Base-by-base conservation (phyloP, 2,113 vertebrate genomes). In the Columba janthina region DNA sequence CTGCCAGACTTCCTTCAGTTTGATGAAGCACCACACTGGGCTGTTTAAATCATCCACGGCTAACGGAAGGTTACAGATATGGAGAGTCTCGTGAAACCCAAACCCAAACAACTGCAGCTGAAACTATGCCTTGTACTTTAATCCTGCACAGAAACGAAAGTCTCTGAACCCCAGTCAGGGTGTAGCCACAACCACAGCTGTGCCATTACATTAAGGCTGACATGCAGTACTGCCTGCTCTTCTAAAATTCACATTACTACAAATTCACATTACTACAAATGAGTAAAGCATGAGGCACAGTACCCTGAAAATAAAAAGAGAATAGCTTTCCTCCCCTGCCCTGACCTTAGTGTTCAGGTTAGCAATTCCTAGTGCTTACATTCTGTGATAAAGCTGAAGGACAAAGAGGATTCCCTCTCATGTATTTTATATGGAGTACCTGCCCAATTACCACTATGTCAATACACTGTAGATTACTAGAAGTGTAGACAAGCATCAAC, bases 91-190 rank as follows among this genome's bases (percentile, higher is more conserved):
- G 24, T 58, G 95, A 98, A 98, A 97, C 56, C 88, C 92, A 97
- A 97, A 96, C 93, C 97, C 90, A 77, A 91, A 90, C 92, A 96
- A 96, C 85, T 93, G 93, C 91, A 97, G 83, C 85, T 91, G 78
- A 96, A 97, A 95, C 92, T 97, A 94, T 92, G 97, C 96, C 95
- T 96, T 95, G 85, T 85, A 70, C 91, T 97, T 95, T 97, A 97
- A 98, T 97, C 95, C 96, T 36, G 11, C 26, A 85, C 26, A 94
- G 93, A 97, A 96, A 92, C 53, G 58, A 85, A 94, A 67, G 87
- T 79, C 95, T 97, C 90, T 18, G 34, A 87, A 96, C 31, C 67
- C 53, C 65, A 82, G 92, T 83, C 70, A 81, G 85, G 58, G 94
- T 72, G 88, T 82, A 95, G 62, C 76, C 62, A 60, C 38, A 50